phyloP scores from a whole-genome alignment of 2,113 vertebrate genomes.

The Prinia subflava region DNA sequence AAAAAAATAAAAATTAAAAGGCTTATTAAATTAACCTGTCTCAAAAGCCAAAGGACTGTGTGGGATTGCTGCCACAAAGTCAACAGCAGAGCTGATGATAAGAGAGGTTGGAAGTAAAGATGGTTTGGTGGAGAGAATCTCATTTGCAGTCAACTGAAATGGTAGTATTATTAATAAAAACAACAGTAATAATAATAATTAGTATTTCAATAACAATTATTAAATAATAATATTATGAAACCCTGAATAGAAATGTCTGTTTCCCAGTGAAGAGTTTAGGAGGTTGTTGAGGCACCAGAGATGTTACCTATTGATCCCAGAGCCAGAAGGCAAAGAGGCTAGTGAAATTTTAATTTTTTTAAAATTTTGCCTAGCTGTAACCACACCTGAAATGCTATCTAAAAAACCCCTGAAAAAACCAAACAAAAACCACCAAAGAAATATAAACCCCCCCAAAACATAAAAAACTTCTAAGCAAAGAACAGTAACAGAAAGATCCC shows the following conservation, averaged over 20 bases:
- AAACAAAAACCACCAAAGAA: background rate
- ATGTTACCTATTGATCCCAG: background rate
- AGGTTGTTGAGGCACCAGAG: background rate
- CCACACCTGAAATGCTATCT: background rate
- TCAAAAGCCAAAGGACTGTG: conserved; percentile 7
- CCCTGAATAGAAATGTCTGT: background rate
- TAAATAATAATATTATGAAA: background rate
- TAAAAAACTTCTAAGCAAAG: background rate
- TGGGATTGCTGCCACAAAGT: conserved; percentile 40
- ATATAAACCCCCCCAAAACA: background rate
- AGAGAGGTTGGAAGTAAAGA: conserved; percentile 10
- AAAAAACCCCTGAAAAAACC: background rate
- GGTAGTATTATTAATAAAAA: background rate
- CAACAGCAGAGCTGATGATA: conserved; percentile 57
- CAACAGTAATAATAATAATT: background rate
- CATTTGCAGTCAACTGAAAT: conserved; percentile 5
- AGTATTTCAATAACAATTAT: background rate
- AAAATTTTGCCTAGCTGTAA: background rate
- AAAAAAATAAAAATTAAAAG: background rate
- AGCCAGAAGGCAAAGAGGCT: background rate
- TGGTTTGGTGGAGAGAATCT: background rate
- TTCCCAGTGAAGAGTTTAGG: background rate
- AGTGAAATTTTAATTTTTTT: background rate
- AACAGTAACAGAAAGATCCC: background rate
- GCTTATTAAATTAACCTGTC: conserved; percentile 58